These are phyloP conservation scores for Cacatua alba DNA, from an alignment of 2,113 vertebrate genomes.

Conservation along the genomic window DNA sequence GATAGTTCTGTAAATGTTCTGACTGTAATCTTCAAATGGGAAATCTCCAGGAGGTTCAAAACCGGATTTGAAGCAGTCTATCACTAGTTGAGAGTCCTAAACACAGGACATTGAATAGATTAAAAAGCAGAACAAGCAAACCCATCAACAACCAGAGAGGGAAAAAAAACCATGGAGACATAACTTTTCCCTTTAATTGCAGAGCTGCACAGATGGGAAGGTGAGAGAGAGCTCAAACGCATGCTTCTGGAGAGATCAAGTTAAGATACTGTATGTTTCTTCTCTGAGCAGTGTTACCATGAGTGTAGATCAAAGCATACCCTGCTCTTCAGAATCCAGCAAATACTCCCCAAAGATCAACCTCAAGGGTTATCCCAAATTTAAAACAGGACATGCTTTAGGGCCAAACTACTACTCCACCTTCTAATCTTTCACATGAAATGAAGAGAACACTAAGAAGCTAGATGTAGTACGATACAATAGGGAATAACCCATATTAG, in stretches of 20 bases:
- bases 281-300: background rate
- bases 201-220: background rate
- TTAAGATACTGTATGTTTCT: background rate
- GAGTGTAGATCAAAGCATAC: background rate
- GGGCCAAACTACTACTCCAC: background rate
- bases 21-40: conserved; percentile 98
- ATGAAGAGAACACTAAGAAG: background rate
- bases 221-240: background rate
- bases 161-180: rapidly evolving
- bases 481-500: background rate
- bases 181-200: background rate
- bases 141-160: background rate
- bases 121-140: background rate
- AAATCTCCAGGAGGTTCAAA: conserved; percentile 94
- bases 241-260: background rate
- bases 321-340: background rate
- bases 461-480: background rate
- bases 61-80: conserved; percentile 97
- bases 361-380: background rate
- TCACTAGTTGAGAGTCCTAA: conserved; percentile 91
- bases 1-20: conserved; percentile 93
- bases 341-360: background rate
- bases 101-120: conserved; percentile 16
- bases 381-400: background rate
- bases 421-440: background rate